Percentiles rank a stretch among this genome's conserved stretches.
phyloP scores from a whole-genome alignment of 2,888 invertebrate genomes.

The Lampropteryx suffumata region DNA sequence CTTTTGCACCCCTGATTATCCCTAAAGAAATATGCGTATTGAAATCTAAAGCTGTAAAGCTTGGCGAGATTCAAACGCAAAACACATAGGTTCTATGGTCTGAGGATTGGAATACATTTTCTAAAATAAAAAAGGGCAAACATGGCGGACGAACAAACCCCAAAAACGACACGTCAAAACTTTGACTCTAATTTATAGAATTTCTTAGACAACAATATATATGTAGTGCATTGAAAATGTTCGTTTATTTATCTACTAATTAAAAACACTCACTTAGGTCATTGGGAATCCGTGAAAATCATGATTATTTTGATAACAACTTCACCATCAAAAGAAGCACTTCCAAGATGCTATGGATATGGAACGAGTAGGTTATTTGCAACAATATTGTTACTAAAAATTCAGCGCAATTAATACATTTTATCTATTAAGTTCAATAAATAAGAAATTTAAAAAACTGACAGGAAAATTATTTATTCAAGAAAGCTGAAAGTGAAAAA shows the following conservation, averaged over 20 bases:
- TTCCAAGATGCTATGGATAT: slow-evolving; percentile 62
- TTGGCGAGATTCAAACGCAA: neutral
- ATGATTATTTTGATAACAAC: slow-evolving; percentile 67
- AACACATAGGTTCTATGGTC: too few species aligned
- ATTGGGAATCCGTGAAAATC: slow-evolving; percentile 63
- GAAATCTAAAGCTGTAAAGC: neutral
- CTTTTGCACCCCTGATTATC: neutral
- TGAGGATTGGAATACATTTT: slow-evolving; percentile 34
- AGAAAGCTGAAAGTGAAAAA: slow-evolving; percentile 80
- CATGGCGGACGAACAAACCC: slow-evolving; percentile 77
- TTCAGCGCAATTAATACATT: slow-evolving; percentile 44
- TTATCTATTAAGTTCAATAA: slow-evolving; percentile 42
- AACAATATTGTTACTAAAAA: slow-evolving; percentile 44
- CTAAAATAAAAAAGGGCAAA: slow-evolving; percentile 73
- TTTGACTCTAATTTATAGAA: slow-evolving; percentile 46
- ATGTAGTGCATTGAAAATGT: neutral
- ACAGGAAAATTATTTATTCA: slow-evolving; percentile 58
- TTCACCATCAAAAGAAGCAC: slow-evolving; percentile 61
- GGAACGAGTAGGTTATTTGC: slow-evolving; percentile 64
- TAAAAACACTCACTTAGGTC: slow-evolving; percentile 67
- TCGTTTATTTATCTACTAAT: slow-evolving; percentile 24
- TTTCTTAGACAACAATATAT: slow-evolving; percentile 4
- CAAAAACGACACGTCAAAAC: slow-evolving; percentile 78
- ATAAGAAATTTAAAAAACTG: slow-evolving; percentile 48
- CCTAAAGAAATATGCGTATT: neutral